Evolutionary conservation across 2,888 invertebrate genomes (phyloP).

Genomic region (Sepiola atlantica): DNA sequence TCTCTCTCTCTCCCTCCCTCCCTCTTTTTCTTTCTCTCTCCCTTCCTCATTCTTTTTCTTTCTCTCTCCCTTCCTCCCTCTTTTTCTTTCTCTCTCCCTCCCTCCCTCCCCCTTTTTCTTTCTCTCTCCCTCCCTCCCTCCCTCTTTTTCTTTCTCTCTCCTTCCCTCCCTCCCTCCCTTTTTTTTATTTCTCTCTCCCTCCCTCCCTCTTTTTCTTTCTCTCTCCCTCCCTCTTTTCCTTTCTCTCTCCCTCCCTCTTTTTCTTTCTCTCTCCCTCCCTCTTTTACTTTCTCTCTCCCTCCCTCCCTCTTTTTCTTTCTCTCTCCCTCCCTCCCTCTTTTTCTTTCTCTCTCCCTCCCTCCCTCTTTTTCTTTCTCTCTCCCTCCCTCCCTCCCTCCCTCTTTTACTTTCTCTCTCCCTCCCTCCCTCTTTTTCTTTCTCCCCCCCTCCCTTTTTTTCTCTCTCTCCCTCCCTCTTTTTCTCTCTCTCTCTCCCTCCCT

Average conservation of each 20-base stretch:
- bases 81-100: background rate
- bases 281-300: no score
- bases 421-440: background rate
- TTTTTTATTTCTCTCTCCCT: background rate
- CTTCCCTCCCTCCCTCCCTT: background rate
- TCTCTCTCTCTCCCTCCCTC: background rate
- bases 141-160: background rate
- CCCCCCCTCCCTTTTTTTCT: background rate
- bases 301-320: no score
- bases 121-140: background rate
- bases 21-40: background rate
- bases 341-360: background rate
- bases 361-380: constrained; percentile 37
- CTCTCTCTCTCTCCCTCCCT: background rate
- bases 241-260: no score
- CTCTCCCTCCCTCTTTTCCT: background rate
- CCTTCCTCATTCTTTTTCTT: background rate
- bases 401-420: background rate
- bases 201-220: background rate
- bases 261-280: no score
- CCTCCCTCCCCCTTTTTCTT: background rate
- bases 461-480: background rate
- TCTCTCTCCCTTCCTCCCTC: constrained; percentile 38
- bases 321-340: background rate
- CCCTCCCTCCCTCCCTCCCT: constrained; percentile 44